Percentiles rank a stretch among this genome's conserved stretches.
These are phyloP conservation scores for Tridacna gigas DNA, from an alignment of 2,888 invertebrate genomes.

Conservation along the genomic window DNA sequence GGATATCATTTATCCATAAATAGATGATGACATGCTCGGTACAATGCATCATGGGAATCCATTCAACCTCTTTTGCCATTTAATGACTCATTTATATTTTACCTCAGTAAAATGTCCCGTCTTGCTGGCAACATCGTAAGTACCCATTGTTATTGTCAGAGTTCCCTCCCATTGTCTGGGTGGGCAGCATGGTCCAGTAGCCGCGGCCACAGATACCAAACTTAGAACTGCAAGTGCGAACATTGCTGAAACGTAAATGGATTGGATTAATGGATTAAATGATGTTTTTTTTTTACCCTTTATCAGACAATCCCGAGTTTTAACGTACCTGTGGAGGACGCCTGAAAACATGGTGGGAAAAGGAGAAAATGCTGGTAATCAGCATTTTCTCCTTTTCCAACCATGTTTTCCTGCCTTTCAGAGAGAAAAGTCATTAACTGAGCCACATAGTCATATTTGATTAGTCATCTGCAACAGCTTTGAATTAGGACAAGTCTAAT, in stretches of 20 bases:
- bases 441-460: too few species aligned
- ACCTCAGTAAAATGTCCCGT: slow-evolving; percentile 33
- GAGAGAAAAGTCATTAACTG: too few species aligned
- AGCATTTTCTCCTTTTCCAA: background rate
- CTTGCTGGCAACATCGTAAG: background rate
- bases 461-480: too few species aligned
- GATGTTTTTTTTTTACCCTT: background rate
- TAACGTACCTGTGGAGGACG: background rate
- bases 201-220: slow-evolving; percentile 34
- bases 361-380: background rate
- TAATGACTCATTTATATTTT: too few species aligned
- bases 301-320: background rate
- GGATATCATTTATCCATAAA: too few species aligned
- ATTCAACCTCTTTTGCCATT: too few species aligned
- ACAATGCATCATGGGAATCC: too few species aligned
- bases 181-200: slow-evolving; percentile 42
- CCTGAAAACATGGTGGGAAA: background rate
- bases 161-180: slow-evolving; percentile 51
- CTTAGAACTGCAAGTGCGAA: slow-evolving; percentile 3
- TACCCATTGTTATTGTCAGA: slow-evolving; percentile 33
- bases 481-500: too few species aligned
- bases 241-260: background rate
- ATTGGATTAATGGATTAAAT: too few species aligned
- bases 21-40: too few species aligned
- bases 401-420: background rate